Percentiles rank a stretch among this genome's conserved stretches.
Conservation (phyloP, 2,797 vertebrate genomes). For the Micromesistius poutassou region DNA sequence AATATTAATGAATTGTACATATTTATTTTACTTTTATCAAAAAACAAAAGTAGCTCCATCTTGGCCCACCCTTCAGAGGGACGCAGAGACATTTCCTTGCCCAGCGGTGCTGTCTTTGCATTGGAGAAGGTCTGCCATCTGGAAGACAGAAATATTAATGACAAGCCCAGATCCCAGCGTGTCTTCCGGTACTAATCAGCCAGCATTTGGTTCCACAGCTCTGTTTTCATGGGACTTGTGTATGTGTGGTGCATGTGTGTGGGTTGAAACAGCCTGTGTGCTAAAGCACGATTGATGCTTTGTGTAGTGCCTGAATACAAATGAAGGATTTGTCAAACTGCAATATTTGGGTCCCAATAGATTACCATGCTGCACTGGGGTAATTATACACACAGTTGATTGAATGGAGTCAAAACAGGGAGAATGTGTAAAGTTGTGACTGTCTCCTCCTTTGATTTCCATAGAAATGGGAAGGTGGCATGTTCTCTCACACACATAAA, state of each 20-base stretch:
- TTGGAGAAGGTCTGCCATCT: slow-evolving; percentile 71
- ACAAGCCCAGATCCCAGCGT: slow-evolving; percentile 72
- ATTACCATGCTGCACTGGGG: slow-evolving; percentile 73
- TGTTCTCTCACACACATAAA: slow-evolving; percentile 43
- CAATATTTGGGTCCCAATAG: slow-evolving; percentile 80
- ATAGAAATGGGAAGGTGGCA: slow-evolving; percentile 69
- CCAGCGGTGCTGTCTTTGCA: slow-evolving; percentile 62
- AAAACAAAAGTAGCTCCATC: background rate
- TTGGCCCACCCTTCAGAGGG: slow-evolving; percentile 24
- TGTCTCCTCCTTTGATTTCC: slow-evolving; percentile 70
- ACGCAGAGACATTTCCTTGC: slow-evolving; percentile 41
- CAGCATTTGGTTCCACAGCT: slow-evolving; percentile 59
- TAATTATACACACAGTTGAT: slow-evolving; percentile 81
- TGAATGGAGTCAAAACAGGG: slow-evolving; percentile 77
- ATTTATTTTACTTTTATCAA: slow-evolving; percentile 7
- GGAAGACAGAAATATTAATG: slow-evolving; percentile 76
- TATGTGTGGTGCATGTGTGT: slow-evolving; percentile 29
- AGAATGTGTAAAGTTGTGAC: slow-evolving; percentile 74
- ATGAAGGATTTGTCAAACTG: slow-evolving; percentile 82
- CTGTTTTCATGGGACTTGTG: slow-evolving; percentile 64
- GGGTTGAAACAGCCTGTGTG: slow-evolving; percentile 60
- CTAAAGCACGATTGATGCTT: slow-evolving; percentile 78
- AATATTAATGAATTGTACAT: background rate
- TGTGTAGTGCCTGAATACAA: slow-evolving; percentile 79
- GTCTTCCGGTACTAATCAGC: slow-evolving; percentile 75